Conservation (phyloP, 2,797 vertebrate species). For the Gymnoscopelus braueri region DNA sequence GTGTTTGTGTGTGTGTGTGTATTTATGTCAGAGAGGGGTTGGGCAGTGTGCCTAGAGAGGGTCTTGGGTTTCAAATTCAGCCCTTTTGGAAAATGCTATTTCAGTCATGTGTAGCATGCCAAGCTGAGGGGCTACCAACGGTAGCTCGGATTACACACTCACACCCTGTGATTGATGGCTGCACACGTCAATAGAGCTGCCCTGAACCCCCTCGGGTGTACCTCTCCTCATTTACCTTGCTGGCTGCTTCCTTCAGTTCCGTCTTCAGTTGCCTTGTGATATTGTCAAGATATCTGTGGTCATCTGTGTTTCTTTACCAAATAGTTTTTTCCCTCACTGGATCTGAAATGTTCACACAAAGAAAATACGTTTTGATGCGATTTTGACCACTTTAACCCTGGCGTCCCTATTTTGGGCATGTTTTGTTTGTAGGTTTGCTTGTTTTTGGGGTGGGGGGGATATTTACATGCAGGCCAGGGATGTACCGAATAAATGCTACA, state of each 20-base stretch:
- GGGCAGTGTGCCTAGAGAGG: constrained; percentile 34
- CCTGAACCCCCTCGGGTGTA: not conserved
- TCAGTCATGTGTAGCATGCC: constrained; percentile 52
- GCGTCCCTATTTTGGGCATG: too few relatives aligned
- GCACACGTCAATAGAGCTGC: constrained; percentile 30
- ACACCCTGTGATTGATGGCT: constrained; percentile 34
- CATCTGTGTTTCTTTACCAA: too few relatives aligned
- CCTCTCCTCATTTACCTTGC: not conserved
- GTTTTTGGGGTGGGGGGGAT: too few relatives aligned
- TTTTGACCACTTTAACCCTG: too few relatives aligned
- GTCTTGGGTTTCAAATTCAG: constrained; percentile 48
- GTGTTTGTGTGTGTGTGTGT: constrained; percentile 3
- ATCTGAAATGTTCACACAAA: too few relatives aligned
- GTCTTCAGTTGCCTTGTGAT: too few relatives aligned
- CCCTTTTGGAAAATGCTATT: constrained; percentile 48
- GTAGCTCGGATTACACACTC: constrained; percentile 45
- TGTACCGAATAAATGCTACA: too few relatives aligned
- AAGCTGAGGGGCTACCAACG: constrained; percentile 35
- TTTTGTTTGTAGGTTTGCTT: too few relatives aligned
- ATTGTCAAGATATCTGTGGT: too few relatives aligned
- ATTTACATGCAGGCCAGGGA: too few relatives aligned
- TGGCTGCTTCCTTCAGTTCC: not conserved
- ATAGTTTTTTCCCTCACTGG: too few relatives aligned
- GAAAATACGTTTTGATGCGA: too few relatives aligned
- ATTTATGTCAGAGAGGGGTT: constrained; percentile 25